phyloP scores from a whole-genome alignment of 1,140 invertebrate species.

The Leguminivora glycinivorella region DNA sequence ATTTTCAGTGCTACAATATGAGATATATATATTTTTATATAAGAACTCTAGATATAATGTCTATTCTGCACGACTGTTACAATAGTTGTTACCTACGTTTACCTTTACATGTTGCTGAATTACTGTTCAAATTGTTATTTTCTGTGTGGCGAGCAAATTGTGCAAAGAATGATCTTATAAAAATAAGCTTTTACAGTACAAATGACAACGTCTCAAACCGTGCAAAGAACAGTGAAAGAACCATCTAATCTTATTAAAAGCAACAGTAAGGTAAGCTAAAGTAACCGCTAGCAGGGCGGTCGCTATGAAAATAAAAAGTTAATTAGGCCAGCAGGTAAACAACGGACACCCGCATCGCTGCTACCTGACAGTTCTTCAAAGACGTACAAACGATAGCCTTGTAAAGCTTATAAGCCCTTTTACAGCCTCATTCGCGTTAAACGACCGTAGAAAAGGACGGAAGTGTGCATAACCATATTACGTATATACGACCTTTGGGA shows the following conservation, averaged over 20 bases:
- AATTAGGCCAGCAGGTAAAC: slow-evolving; percentile 56
- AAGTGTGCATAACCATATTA: neutral
- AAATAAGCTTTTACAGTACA: too few relatives aligned
- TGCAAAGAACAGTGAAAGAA: neutral
- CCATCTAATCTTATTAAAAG: neutral
- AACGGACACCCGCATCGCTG: slow-evolving; percentile 49
- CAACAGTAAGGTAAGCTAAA: slow-evolving; percentile 7
- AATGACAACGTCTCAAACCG: too few relatives aligned
- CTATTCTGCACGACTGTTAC: neutral
- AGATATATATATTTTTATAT: too few relatives aligned
- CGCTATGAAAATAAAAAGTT: slow-evolving; percentile 56
- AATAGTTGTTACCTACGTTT: too few relatives aligned
- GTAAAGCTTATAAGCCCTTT: neutral
- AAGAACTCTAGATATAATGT: neutral
- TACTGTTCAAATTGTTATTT: too few relatives aligned
- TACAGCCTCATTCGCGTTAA: neutral
- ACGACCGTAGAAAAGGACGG: neutral
- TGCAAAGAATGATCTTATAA: too few relatives aligned
- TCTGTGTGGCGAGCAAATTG: too few relatives aligned
- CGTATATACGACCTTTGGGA: neutral
- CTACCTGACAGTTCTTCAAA: neutral
- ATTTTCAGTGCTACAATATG: neutral
- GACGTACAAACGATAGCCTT: neutral
- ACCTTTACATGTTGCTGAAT: too few relatives aligned
- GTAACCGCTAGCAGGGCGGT: slow-evolving; percentile 15